phyloP scores from a whole-genome alignment of 64 coral and sea anemone genomes.

The Catalaphyllia jardinei region DNA sequence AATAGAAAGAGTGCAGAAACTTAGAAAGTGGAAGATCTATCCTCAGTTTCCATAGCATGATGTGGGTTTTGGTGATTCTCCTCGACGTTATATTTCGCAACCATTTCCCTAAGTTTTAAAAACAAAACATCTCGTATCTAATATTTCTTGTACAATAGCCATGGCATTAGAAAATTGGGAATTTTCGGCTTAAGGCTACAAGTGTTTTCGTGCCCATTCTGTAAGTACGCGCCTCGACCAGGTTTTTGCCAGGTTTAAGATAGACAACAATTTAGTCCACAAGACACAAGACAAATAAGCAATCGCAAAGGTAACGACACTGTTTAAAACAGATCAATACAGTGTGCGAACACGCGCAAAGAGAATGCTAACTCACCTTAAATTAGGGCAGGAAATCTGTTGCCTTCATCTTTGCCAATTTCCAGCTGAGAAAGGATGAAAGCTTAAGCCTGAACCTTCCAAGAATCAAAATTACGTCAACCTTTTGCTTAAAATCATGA shows the following conservation, averaged over 20 bases:
- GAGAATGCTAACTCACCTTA: background rate
- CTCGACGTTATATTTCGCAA: background rate
- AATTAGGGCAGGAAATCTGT: background rate
- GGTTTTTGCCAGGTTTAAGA: background rate
- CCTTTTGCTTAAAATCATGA: constrained; percentile 16
- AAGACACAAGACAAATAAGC: background rate
- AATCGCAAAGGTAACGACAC: too few species aligned
- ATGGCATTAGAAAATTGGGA: background rate
- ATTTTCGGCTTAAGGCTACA: background rate
- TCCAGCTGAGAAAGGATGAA: background rate
- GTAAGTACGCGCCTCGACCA: background rate
- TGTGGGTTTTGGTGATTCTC: background rate
- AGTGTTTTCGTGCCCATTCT: background rate
- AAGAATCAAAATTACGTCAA: constrained; percentile 40
- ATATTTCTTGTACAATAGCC: background rate
- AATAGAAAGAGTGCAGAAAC: too few species aligned
- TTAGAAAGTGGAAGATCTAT: too few species aligned
- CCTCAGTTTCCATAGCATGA: too few species aligned
- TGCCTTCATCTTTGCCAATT: background rate
- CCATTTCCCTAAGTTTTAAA: background rate
- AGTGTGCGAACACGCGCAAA: background rate
- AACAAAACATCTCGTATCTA: background rate
- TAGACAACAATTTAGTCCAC: background rate
- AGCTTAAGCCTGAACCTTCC: background rate
- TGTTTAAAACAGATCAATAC: background rate